Base-by-base conservation (phyloP, 2,888 invertebrate genomes). In the Noctua janthe region DNA sequence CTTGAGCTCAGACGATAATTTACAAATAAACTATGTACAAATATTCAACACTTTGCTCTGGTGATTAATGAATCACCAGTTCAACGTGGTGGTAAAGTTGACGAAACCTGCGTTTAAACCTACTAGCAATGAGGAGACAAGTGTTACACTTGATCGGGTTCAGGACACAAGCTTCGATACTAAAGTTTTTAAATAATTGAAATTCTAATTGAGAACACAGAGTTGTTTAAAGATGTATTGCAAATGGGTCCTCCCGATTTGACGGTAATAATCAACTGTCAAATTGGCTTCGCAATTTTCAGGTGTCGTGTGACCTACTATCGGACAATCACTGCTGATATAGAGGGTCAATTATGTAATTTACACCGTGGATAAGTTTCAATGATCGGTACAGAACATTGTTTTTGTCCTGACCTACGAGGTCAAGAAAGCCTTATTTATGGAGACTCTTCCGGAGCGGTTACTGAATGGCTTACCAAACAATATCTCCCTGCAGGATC, bases 1-100 rank as follows among this genome's bases (percentile, higher is more conserved):
- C 81, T 86, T 86, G 85, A 86, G 85, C 85, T 85, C 82, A 71
- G 77, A 81, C 49, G 69, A 54, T 71, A 72, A 74, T 67, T 71
- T 74, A 77, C 47, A 43, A 77, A 82, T 8, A 62, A 54, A 71
- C 17, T 79, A 74, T 84, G 15, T 85, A 81, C 72, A 81, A 47
- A 70, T 62, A 67, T 64, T 76, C 71, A 11, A 73, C 71, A 72
- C 20, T 47, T 74, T 54, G 51, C 39, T 66, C 39, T 5, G 70
- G 71, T 39, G 49, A 74, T 72, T 0, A 39, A 39, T 39, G 29
- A 35, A 74, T 83, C 71, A 67, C 74, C 64, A 67, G 13, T 66
- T 73, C 13, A 29, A 73, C 73, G 75, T 71, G 35, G 49, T 5
- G 29, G 43, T 64, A 13, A 35, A 39, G 54, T 73, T 72, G 43